These are phyloP conservation scores for Molossus molossus DNA, from an alignment of 2,797 vertebrate species.

Conservation along the genomic window DNA sequence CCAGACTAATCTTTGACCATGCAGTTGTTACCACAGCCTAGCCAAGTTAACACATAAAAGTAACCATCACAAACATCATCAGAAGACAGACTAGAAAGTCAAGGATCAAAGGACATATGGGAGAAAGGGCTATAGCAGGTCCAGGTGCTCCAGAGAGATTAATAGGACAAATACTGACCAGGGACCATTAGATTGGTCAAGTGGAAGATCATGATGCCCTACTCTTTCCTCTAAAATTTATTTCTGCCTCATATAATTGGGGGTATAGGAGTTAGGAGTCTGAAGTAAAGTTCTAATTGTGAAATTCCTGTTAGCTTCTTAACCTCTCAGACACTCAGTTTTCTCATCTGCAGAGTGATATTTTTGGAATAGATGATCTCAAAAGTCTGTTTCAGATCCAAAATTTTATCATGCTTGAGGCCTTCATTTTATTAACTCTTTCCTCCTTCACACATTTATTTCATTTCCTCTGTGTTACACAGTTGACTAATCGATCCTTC, in stretches of 20 bases:
- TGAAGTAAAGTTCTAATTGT: neutral
- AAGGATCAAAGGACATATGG: neutral
- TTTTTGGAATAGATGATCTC: slow-evolving; percentile 16
- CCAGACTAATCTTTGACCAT: neutral
- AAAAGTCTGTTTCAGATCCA: neutral
- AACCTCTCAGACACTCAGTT: neutral
- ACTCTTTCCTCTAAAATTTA: neutral
- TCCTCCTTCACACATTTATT: neutral
- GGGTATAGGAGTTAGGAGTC: neutral
- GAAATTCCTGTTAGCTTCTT: neutral
- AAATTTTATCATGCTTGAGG: neutral
- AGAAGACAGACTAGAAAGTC: neutral
- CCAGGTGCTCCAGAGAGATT: neutral
- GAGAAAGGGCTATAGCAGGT: neutral
- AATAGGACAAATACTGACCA: neutral
- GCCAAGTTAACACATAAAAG: neutral
- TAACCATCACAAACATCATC: neutral
- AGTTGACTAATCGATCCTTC: neutral
- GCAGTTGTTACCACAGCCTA: neutral
- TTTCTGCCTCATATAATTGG: neutral
- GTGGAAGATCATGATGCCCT: neutral
- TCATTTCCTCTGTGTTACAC: neutral
- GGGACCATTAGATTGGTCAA: neutral
- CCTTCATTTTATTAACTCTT: neutral
- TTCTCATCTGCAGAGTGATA: neutral